Conservation (phyloP, 2,113 vertebrate genomes). For the Mugil cephalus region DNA sequence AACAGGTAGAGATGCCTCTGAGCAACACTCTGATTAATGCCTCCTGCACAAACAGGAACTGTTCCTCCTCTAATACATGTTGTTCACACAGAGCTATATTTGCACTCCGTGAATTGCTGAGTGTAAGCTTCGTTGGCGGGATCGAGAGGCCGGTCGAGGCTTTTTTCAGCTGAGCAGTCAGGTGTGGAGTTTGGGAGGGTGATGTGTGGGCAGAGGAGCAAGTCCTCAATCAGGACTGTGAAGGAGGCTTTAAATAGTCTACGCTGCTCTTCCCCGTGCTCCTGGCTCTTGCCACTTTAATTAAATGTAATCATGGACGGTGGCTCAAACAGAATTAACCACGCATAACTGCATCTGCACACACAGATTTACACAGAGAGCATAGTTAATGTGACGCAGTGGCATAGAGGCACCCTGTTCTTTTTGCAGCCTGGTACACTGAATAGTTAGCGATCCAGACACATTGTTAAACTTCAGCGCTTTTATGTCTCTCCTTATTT, state of each 20-base stretch:
- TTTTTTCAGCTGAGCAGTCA: conserved; percentile 58
- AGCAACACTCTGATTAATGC: conserved; percentile 5
- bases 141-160: conserved; percentile 42
- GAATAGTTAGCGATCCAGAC: not conserved
- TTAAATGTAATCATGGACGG: conserved; percentile 63
- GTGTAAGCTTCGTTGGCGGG: conserved; percentile 42
- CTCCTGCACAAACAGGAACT: conserved; percentile 20
- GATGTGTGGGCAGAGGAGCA: conserved; percentile 56
- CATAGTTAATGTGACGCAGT: conserved; percentile 9
- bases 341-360: conserved; percentile 53
- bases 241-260: conserved; percentile 63
- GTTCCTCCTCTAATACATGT: conserved; percentile 23
- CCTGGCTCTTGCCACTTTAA: conserved; percentile 60
- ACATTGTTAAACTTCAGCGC: not conserved
- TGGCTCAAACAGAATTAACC: conserved; percentile 58
- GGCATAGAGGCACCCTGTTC: conserved; percentile 2
- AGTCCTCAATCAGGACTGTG: conserved; percentile 56
- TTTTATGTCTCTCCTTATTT: conserved; percentile 36
- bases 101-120: conserved; percentile 40
- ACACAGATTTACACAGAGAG: conserved; percentile 33
- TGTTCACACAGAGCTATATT: conserved; percentile 50
- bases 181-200: conserved; percentile 50
- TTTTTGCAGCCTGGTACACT: conserved; percentile 5
- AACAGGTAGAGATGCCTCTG: conserved; percentile 65
- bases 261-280: conserved; percentile 41